These are phyloP conservation scores for Plotosus lineatus DNA, from an alignment of 2,113 vertebrate species.

Conservation along the genomic window DNA sequence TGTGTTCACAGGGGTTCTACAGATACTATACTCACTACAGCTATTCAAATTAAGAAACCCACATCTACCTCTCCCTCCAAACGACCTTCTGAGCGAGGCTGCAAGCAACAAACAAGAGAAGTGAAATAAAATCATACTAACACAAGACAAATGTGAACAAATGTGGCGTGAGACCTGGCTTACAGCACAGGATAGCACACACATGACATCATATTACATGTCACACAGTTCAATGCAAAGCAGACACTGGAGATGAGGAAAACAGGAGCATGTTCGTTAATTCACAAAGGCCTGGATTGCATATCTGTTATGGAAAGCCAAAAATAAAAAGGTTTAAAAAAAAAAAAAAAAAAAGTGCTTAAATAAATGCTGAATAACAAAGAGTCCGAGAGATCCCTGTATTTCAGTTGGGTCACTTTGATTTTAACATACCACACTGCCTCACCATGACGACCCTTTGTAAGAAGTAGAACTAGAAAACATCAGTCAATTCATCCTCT, in stretches of 20 bases:
- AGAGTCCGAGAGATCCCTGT: constrained; percentile 3
- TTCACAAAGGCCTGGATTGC: neutral
- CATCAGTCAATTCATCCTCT: neutral
- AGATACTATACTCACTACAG: constrained; percentile 80
- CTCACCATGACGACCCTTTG: constrained; percentile 43
- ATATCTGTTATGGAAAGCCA: neutral
- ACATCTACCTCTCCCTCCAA: constrained; percentile 94
- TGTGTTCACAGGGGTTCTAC: constrained; percentile 66
- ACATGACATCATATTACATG: constrained; percentile 33
- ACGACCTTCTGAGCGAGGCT: constrained; percentile 89
- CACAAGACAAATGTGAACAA: constrained; percentile 54
- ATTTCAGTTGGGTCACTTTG: neutral
- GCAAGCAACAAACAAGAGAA: constrained; percentile 85
- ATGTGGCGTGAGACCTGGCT: constrained; percentile 42
- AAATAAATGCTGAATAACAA: constrained; percentile 12
- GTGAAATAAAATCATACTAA: constrained; percentile 69
- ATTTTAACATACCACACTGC: constrained; percentile 20
- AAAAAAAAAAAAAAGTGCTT: constrained; percentile 11
- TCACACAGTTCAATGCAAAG: constrained; percentile 38
- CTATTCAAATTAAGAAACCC: constrained; percentile 77
- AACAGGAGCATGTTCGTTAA: neutral
- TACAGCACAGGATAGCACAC: constrained; percentile 26
- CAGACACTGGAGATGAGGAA: neutral
- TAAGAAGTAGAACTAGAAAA: constrained; percentile 26
- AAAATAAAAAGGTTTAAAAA: constrained; percentile 8